These are phyloP conservation scores for Pterophyllum scalare DNA, from an alignment of 2,113 vertebrate genomes.

Conservation along the genomic window DNA sequence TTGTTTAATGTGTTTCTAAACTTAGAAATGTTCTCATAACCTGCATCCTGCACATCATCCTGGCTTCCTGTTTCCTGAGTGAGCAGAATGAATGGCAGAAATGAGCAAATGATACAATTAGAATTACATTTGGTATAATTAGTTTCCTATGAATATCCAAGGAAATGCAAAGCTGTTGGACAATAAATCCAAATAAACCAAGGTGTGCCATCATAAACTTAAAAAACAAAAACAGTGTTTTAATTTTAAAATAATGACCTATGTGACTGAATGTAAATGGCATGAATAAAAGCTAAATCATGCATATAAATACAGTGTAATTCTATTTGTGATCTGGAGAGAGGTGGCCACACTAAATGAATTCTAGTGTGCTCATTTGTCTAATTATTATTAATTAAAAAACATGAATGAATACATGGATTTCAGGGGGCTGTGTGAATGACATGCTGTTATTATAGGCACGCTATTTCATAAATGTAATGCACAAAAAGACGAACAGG, in stretches of 20 bases:
- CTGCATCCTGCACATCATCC: constrained; percentile 13
- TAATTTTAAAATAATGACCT: neutral
- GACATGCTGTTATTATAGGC: neutral
- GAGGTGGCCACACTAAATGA: no score
- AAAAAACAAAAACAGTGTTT: neutral
- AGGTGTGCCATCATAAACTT: neutral
- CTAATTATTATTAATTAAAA: no score
- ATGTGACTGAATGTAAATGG: neutral
- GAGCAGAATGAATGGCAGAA: neutral
- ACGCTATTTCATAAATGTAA: neutral
- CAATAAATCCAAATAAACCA: neutral
- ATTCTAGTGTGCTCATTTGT: no score
- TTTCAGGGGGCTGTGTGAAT: neutral
- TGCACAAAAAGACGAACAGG: neutral
- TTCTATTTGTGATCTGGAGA: neutral
- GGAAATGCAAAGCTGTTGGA: neutral
- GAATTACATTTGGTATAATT: no score
- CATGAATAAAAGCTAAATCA: neutral
- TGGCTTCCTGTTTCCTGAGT: neutral
- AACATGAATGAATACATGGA: neutral
- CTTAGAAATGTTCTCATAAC: constrained; percentile 11
- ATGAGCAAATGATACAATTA: neutral
- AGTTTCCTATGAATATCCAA: neutral
- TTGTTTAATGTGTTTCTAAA: constrained; percentile 44
- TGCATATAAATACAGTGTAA: neutral